phyloP scores from a whole-genome alignment of 2,888 invertebrate genomes.

The Drosophila fulvimacula region DNA sequence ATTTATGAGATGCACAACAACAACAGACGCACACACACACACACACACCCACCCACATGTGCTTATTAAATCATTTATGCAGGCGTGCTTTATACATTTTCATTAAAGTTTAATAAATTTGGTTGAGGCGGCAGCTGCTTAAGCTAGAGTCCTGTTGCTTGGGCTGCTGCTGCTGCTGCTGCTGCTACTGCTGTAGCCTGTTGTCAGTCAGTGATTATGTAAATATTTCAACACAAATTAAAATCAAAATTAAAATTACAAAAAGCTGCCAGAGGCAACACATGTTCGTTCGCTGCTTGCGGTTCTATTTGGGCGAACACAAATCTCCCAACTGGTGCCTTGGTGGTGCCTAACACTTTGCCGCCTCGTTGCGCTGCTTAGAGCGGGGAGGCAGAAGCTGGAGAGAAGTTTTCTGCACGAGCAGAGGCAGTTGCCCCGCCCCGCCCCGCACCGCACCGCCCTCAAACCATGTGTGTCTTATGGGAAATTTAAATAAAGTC shows the following conservation, averaged over 20 bases:
- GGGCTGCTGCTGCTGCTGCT: constrained; percentile 2
- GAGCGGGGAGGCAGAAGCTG: constrained; percentile 20
- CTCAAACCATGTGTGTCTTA: constrained; percentile 63
- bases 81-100: constrained; percentile 76
- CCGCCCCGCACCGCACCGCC: background rate
- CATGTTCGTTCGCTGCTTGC: constrained; percentile 54
- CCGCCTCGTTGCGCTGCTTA: constrained; percentile 56
- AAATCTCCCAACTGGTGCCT: constrained; percentile 6
- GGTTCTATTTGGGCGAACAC: constrained; percentile 33
- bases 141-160: constrained; percentile 32
- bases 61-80: constrained; percentile 80
- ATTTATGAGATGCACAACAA: constrained; percentile 55
- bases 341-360: constrained; percentile 61
- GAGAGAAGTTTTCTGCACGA: constrained; percentile 20
- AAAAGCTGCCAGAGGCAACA: constrained; percentile 72
- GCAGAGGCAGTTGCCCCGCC: constrained; percentile 4
- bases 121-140: constrained; percentile 44
- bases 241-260: constrained; percentile 83
- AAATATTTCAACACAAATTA: constrained; percentile 83
- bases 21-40: constrained; percentile 4
- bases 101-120: constrained; percentile 79
- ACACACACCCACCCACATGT: constrained; percentile 21
- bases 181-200: constrained; percentile 39
- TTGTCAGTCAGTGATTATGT: constrained; percentile 83
- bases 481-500: constrained; percentile 81